Conservation (phyloP, 2,888 invertebrate species). For the Leucozona laternaria region DNA sequence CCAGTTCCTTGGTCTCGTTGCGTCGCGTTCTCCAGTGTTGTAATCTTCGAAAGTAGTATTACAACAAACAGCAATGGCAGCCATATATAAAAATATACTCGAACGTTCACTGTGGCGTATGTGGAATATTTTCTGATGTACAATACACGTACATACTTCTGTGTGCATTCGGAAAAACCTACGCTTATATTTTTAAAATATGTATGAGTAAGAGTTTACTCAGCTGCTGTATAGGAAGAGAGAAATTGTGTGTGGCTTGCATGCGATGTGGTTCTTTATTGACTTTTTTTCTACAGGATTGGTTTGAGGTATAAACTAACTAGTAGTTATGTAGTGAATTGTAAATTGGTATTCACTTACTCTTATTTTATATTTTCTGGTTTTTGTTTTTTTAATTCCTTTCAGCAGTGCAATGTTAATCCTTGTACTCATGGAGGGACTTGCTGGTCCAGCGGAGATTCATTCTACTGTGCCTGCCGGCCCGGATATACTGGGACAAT, state of each 20-base stretch:
- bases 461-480: constrained; percentile 91
- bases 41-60: constrained; percentile 9
- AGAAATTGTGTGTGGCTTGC: constrained; percentile 13
- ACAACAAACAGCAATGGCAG: constrained; percentile 1
- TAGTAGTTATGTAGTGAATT: constrained; percentile 67
- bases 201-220: constrained; percentile 35
- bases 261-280: constrained; percentile 37
- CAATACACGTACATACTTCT: not conserved
- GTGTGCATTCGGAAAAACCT: constrained; percentile 12
- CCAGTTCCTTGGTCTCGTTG: constrained; percentile 46
- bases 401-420: constrained; percentile 89
- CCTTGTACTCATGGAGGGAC: constrained; percentile 91
- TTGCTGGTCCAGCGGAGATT: constrained; percentile 90
- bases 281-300: constrained; percentile 30
- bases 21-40: not conserved
- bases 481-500: constrained; percentile 91
- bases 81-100: constrained; percentile 29
- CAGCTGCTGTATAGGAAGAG: not conserved
- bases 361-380: constrained; percentile 48
- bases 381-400: constrained; percentile 50
- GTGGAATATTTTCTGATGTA: constrained; percentile 44
- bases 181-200: constrained; percentile 39
- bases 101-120: constrained; percentile 47
- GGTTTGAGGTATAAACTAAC: constrained; percentile 39
- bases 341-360: constrained; percentile 59